Evolutionary conservation across 2,888 invertebrate species (phyloP).

Genomic region (Branchipolynoe longqiensis): DNA sequence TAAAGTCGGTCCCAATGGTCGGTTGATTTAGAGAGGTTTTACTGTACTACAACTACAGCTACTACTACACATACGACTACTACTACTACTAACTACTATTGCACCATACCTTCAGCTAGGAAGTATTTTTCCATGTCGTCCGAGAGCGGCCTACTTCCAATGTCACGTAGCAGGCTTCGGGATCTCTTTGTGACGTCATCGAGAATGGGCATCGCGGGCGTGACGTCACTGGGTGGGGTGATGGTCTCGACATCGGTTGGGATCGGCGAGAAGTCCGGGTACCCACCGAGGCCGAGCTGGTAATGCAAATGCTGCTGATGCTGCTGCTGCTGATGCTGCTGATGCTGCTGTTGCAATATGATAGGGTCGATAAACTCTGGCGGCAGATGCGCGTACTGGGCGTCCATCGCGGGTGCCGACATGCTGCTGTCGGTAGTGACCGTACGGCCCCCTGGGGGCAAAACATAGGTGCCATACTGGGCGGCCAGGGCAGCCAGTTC

Average conservation of each 20-base stretch:
- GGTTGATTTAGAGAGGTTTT: too few relatives aligned
- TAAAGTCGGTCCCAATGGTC: too few relatives aligned
- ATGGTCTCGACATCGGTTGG: conserved; percentile 79
- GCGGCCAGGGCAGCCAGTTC: conserved; percentile 48
- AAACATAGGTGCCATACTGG: conserved; percentile 4
- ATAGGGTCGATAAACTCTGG: conserved; percentile 40
- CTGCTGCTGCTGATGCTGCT: conserved; percentile 20
- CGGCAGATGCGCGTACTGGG: conserved; percentile 36
- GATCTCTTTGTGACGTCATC: conserved; percentile 85
- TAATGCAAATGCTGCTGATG: conserved; percentile 48
- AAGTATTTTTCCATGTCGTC: conserved; percentile 71
- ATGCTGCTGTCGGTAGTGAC: not conserved
- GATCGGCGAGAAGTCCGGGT: conserved; percentile 81
- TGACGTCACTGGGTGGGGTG: conserved; percentile 68
- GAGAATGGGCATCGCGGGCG: conserved; percentile 85
- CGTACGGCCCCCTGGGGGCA: not conserved
- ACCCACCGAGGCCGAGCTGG: conserved; percentile 48
- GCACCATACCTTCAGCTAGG: conserved; percentile 65
- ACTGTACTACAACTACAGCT: too few relatives aligned
- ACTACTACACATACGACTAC: too few relatives aligned
- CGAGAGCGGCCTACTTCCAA: conserved; percentile 70
- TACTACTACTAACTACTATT: too few relatives aligned
- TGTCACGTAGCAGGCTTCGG: conserved; percentile 81
- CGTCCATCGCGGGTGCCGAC: conserved; percentile 24
- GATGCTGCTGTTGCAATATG: conserved; percentile 13